Evolutionary conservation across 2,797 vertebrate genomes (phyloP).

Genomic region (Alosa sapidissima): DNA sequence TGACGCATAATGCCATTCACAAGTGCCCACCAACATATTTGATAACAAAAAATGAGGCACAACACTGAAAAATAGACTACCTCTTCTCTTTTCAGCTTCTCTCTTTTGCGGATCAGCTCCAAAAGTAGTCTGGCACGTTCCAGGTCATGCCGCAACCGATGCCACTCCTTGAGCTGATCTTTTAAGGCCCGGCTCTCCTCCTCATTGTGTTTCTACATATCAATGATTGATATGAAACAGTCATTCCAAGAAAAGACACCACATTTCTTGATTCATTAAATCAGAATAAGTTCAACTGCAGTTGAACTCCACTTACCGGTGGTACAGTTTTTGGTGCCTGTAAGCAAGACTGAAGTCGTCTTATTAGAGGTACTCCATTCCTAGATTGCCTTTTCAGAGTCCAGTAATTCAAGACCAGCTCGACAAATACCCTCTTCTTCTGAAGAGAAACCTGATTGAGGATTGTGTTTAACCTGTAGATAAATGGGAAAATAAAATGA

Average conservation of each 20-base stretch:
- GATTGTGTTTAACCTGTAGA: conserved; percentile 89
- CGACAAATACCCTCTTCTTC: conserved; percentile 94
- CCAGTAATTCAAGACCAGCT: conserved; percentile 95
- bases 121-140: conserved; percentile 91
- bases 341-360: conserved; percentile 89
- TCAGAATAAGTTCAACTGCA: conserved; percentile 49
- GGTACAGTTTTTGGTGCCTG: conserved; percentile 87
- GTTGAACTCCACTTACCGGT: conserved; percentile 79
- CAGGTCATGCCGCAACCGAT: conserved; percentile 91
- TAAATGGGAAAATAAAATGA: neutral
- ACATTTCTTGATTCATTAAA: neutral
- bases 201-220: conserved; percentile 83
- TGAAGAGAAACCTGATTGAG: conserved; percentile 95
- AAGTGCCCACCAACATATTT: neutral
- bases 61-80: conserved; percentile 60
- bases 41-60: neutral
- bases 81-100: conserved; percentile 98
- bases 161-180: conserved; percentile 95
- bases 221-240: conserved; percentile 18
- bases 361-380: conserved; percentile 90
- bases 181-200: conserved; percentile 91
- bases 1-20: neutral
- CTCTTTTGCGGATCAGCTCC: conserved; percentile 94
- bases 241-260: neutral
- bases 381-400: conserved; percentile 91